A percentile compares a stretch with the other conserved stretches of the same genome.
These are phyloP conservation scores for Natrix natrix DNA, from an alignment of 2,797 vertebrate genomes.

Conservation along the genomic window DNA sequence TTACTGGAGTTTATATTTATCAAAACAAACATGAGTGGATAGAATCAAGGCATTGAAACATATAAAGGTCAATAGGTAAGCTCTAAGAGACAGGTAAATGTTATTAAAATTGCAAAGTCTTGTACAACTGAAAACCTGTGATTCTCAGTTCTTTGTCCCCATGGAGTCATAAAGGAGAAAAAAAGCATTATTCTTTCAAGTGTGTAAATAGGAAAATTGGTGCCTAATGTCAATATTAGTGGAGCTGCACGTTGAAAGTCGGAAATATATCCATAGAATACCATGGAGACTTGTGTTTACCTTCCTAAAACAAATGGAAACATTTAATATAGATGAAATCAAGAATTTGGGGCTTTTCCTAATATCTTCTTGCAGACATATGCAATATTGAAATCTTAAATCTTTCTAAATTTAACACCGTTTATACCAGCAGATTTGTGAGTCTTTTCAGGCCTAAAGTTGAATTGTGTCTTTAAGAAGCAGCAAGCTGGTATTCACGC, in stretches of 20 bases:
- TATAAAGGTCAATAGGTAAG: background rate
- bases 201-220: background rate
- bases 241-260: background rate
- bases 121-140: background rate
- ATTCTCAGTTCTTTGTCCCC: background rate
- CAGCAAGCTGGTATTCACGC: background rate
- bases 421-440: background rate
- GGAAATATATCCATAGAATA: background rate
- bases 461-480: background rate
- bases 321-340: background rate
- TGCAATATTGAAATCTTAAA: background rate
- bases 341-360: background rate
- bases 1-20: background rate
- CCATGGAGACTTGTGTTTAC: background rate
- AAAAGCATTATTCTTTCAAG: background rate
- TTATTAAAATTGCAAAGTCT: background rate
- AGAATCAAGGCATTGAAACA: background rate
- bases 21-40: background rate
- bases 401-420: background rate
- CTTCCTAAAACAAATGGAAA: background rate
- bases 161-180: background rate
- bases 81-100: background rate
- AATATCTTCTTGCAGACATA: background rate
- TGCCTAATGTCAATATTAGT: background rate
- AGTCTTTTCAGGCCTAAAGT: background rate